phyloP scores from a whole-genome alignment of 2,888 invertebrate genomes.

The Scaptomyza flava region DNA sequence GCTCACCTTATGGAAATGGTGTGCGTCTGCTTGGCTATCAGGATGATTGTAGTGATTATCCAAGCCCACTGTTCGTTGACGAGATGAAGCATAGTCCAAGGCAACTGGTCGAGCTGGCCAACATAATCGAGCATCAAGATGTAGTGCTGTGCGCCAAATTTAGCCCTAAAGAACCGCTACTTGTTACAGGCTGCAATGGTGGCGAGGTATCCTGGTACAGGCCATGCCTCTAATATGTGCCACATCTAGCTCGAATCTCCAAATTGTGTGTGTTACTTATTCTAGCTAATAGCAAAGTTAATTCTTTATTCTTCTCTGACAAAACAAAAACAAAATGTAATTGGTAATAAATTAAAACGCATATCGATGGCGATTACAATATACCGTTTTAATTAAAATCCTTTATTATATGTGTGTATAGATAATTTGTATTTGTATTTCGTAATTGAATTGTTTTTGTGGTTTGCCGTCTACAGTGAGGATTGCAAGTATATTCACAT shows the following conservation, averaged over 20 bases:
- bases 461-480: slow-evolving; percentile 40
- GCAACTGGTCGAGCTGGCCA: slow-evolving; percentile 88
- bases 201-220: slow-evolving; percentile 96
- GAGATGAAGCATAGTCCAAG: slow-evolving; percentile 83
- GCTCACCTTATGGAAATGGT: slow-evolving; percentile 95
- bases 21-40: slow-evolving; percentile 93
- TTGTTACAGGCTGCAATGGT: slow-evolving; percentile 95
- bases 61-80: slow-evolving; percentile 83
- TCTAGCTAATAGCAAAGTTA: slow-evolving; percentile 10
- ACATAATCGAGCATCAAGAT: slow-evolving; percentile 90
- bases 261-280: slow-evolving; percentile 16
- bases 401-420: slow-evolving; percentile 35
- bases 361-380: slow-evolving; percentile 23
- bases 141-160: slow-evolving; percentile 96
- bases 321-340: slow-evolving; percentile 3
- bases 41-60: slow-evolving; percentile 91
- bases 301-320: slow-evolving; percentile 3
- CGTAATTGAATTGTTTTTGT: slow-evolving; percentile 9
- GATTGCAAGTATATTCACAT: slow-evolving; percentile 34
- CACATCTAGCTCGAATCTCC: slow-evolving; percentile 9
- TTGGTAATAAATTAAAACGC: slow-evolving; percentile 23
- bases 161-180: slow-evolving; percentile 92
- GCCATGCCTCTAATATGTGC: slow-evolving; percentile 85
- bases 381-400: slow-evolving; percentile 52
- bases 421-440: slow-evolving; percentile 18